Base-by-base conservation (phyloP, 2,888 invertebrate genomes). In the Dynastes tityus region DNA sequence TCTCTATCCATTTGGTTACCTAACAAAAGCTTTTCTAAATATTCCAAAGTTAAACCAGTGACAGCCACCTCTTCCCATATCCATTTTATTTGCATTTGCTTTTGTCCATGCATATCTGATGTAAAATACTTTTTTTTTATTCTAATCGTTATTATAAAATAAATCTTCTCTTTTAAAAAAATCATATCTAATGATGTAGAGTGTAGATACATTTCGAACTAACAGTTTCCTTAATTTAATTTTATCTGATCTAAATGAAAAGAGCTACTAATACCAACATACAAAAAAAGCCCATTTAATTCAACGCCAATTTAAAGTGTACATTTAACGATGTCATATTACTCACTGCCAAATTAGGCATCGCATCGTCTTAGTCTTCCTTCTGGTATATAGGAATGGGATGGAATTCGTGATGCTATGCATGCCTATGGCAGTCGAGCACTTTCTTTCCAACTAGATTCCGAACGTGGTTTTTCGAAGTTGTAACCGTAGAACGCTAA, bases 361-460 rank as follows among this genome's bases (percentile, higher is more conserved):
- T 67, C 55, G 22, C 55, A 22, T 6, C 16, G 22, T 16, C 55
- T 58, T 16, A 58, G 22, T 58, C 55, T 58, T 58, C 22, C 32
- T 45, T 22, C 22, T 37, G 4, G 13, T 6, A 22, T 2, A 16
- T 22, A 67, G 45, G 45, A 65, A 65, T 37, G 40, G 16, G n/a
- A 65, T 32, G 65, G 65, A 67, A 67, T 67, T 67, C 65, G 65
- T 67, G 40, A 40, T 45, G 65, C 37, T 67, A 67, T 67, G 65
- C 16, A 32, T 37, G 32, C 16, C 13, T 53, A 53, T 3, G 53
- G 53, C n/a, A n/a, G 13, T n/a, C 16, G 16, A n/a, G 53, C 53
- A 53, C 16, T 65, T 65, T 65, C 37, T n/a, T 65, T 65, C 40
- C 65, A 37, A 22, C 8, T 67, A 67, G 22, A 67, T 65, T 45